Evolutionary conservation across 2,888 invertebrate genomes (phyloP).

Genomic region (Ennomos fuscantarius): DNA sequence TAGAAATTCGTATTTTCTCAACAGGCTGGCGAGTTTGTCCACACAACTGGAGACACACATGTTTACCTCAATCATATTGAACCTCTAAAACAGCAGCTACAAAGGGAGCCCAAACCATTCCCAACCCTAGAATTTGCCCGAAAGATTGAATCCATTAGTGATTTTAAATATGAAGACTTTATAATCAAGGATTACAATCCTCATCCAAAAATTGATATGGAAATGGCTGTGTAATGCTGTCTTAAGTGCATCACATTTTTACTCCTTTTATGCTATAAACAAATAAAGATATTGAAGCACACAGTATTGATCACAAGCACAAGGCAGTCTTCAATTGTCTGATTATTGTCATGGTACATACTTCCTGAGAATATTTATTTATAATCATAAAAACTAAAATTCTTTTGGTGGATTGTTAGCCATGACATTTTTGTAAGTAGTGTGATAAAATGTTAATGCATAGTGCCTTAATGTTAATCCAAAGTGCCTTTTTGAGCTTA

Average conservation of each 20-base stretch:
- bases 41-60: constrained; percentile 98
- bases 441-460: no score
- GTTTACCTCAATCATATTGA: constrained; percentile 96
- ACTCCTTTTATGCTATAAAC: not conserved
- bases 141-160: constrained; percentile 91
- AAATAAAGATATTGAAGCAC: no score
- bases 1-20: not conserved
- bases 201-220: constrained; percentile 95
- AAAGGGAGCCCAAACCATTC: constrained; percentile 91
- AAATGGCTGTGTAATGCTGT: constrained; percentile 90
- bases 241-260: not conserved
- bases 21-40: constrained; percentile 96
- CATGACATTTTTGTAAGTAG: no score
- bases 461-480: no score
- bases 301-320: no score
- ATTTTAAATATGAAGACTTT: constrained; percentile 95
- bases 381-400: no score
- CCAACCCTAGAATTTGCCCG: constrained; percentile 92
- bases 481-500: no score
- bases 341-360: no score
- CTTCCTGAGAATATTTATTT: no score
- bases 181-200: constrained; percentile 93
- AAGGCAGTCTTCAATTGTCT: no score
- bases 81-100: constrained; percentile 91
- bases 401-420: no score